Evolutionary conservation across 92 coral and sea anemone species (phyloP), one percentile per base, ranked within the genome.

Genomic region (Zoanthus solanderi): DNA sequence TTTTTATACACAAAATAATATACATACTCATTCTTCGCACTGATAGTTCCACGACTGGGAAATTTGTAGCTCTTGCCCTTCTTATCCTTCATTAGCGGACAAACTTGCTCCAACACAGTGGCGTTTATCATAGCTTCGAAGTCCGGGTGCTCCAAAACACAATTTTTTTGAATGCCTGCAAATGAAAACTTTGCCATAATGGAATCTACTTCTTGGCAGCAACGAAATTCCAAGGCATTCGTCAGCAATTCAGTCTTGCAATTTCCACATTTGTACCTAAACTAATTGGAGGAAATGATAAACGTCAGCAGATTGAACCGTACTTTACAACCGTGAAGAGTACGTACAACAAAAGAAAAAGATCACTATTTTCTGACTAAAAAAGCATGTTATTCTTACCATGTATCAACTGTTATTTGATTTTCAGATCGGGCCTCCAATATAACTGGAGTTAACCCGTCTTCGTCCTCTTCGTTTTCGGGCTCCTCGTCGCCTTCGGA

Each of bases 141-240:
- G 53, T 85, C 83, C 3, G 83, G 89, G 45, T 85, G 89, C 45
- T 52, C 89, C 5, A 78, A 71, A 42, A 85, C 54, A 47, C 89
- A 85, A 52, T 56, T 60, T 2, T 52, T 78, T n/a, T 75, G 52
- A 6, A 78, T 48, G 32, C 90, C 90, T 13, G 53, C 72, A 44
- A 78, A 53, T 2, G 47, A n/a, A 6, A 85, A 30, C 65, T 72
- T 72, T 17, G 17, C 89, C 56, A 52, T 53, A 15, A 71, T 78
- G 60, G 65, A 53, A 17, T 81, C 65, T 6, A 89, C 68, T 72
- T 89, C 91, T 58, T 75, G 53, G 57, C 91, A 89, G 74, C 91
- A 89, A 34, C 91, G 87, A 46, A 71, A 83, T 63, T 88, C 88
- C 60, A 79, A 30, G 13, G 78, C 88, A 67, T 79, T 84, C 2